A percentile compares a stretch with the other conserved stretches of the same genome.
Evolutionary conservation across 2,113 vertebrate species (phyloP).

Genomic region (Gila orcuttii): DNA sequence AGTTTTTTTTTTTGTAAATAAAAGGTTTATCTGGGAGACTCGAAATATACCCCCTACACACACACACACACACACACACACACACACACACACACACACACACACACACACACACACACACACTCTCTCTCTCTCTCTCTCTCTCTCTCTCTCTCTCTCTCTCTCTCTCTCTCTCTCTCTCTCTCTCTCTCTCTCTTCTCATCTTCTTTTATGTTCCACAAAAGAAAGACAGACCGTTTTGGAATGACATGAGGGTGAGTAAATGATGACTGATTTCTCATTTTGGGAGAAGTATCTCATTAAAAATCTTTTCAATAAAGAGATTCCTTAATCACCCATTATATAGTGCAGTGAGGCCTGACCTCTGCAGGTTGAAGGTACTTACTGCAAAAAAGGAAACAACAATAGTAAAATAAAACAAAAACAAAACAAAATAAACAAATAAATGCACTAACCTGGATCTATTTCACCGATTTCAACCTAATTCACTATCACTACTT

Average conservation of each 20-base stretch:
- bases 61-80: too few species aligned
- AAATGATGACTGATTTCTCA: not conserved
- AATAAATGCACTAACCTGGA: not conserved
- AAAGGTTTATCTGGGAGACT: too few species aligned
- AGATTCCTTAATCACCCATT: not conserved
- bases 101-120: too few species aligned
- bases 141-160: too few species aligned
- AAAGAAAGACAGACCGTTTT: not conserved
- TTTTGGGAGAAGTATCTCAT: not conserved
- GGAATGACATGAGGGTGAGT: not conserved
- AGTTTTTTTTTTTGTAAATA: too few species aligned
- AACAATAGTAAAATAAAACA: not conserved
- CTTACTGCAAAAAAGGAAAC: not conserved
- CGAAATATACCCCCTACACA: too few species aligned
- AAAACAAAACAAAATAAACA: not conserved
- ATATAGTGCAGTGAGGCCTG: not conserved
- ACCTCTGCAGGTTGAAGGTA: slow-evolving; percentile 43
- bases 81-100: too few species aligned
- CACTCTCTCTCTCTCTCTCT: too few species aligned
- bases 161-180: too few species aligned
- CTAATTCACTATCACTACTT: not conserved
- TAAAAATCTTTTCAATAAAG: not conserved
- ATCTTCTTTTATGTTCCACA: not conserved
- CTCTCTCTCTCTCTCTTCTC: too few species aligned
- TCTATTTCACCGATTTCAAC: too few species aligned